These are phyloP conservation scores for Cylloceria caligata DNA, from an alignment of 2,888 invertebrate genomes.

Conservation along the genomic window DNA sequence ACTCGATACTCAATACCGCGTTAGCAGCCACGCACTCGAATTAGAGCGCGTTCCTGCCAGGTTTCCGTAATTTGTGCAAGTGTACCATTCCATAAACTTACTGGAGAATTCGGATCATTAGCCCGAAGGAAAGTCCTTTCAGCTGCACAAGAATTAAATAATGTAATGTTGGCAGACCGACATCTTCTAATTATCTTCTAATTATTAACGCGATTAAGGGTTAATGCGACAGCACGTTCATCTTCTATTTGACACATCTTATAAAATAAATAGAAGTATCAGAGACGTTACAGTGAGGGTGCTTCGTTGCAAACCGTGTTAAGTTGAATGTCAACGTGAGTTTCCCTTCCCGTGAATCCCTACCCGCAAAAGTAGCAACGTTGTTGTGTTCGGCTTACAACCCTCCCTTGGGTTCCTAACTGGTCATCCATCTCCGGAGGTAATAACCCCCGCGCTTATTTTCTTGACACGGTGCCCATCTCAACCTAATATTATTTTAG, in stretches of 20 bases:
- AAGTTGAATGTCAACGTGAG: conserved; percentile 27
- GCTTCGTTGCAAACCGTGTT: conserved; percentile 49
- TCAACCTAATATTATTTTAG: conserved; percentile 77
- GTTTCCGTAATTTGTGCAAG: conserved; percentile 7
- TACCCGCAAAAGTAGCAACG: conserved; percentile 38
- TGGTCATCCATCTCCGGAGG: conserved; percentile 65
- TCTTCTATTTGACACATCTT: conserved; percentile 24
- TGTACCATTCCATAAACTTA: background rate
- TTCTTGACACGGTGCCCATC: conserved; percentile 72
- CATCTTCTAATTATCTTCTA: too few relatives aligned
- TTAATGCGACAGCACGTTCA: background rate
- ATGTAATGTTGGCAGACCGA: background rate
- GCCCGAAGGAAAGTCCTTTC: background rate
- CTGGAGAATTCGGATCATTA: conserved; percentile 10
- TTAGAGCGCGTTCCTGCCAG: conserved; percentile 29
- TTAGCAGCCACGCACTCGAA: conserved; percentile 43
- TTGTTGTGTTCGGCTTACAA: conserved; percentile 46
- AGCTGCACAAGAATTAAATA: background rate
- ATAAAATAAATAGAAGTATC: conserved; percentile 37
- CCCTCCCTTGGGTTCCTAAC: conserved; percentile 40
- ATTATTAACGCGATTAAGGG: too few relatives aligned
- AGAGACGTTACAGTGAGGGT: conserved; percentile 26
- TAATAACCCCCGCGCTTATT: conserved; percentile 65
- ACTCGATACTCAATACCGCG: conserved; percentile 57
- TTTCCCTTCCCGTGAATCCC: conserved; percentile 39